Conservation (phyloP, 2,797 vertebrate genomes). For the Crypturellus tataupa region DNA sequence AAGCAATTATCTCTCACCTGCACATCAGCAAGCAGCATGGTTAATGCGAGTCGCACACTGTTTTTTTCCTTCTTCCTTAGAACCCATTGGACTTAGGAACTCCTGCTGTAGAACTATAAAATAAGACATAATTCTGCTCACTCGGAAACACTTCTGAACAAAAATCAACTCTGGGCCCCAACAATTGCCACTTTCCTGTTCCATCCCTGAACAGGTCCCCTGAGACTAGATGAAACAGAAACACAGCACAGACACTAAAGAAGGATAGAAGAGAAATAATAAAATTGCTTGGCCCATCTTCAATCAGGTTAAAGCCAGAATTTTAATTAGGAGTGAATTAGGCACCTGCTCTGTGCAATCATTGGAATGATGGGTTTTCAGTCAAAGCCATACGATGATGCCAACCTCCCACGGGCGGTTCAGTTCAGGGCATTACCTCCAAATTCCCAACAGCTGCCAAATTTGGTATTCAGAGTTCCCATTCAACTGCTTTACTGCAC, state of each 20-base stretch:
- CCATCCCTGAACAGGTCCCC: rapidly evolving
- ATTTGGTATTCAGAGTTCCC: neutral
- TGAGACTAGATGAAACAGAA: neutral
- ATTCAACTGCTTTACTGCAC: neutral
- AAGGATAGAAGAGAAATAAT: neutral
- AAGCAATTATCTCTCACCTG: neutral
- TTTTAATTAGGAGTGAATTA: neutral
- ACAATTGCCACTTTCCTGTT: rapidly evolving
- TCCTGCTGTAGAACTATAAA: neutral
- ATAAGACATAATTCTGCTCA: neutral
- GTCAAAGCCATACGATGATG: neutral
- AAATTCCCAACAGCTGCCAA: neutral
- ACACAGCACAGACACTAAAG: neutral
- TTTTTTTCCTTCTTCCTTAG: neutral
- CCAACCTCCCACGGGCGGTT: neutral
- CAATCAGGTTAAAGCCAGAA: neutral
- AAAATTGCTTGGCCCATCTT: neutral
- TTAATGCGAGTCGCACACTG: neutral
- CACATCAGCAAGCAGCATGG: neutral
- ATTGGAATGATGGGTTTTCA: neutral
- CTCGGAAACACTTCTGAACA: neutral
- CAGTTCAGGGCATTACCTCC: neutral
- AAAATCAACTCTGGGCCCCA: neutral
- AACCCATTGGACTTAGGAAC: neutral
- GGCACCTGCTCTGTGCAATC: neutral